Base-by-base conservation (phyloP, 2,888 invertebrate genomes). In the Eilema caniola region DNA sequence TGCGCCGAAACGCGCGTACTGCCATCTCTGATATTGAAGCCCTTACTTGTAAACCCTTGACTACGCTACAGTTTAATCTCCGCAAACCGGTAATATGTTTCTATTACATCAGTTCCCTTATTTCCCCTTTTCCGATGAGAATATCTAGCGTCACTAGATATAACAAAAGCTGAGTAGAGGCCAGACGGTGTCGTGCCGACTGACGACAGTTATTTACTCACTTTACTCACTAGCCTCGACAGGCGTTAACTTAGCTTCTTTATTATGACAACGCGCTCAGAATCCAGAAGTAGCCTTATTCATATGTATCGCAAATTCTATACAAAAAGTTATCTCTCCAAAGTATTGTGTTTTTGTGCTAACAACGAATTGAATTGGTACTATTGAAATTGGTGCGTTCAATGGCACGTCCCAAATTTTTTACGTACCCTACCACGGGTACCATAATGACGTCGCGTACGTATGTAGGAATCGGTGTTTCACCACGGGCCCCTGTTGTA, bases 181-280 rank as follows among this genome's bases (percentile, higher is more conserved):
- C 41, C 4, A 2, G 53, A 20, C n/a, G n/a, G n/a, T n/a, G 53
- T 20, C 53, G 53, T 10, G n/a, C n/a, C n/a, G 53, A n/a, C 53
- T 47, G 53, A 53, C 53, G n/a, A n/a, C 53, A 53, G 53, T n/a
- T 53, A n/a, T 53, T 53, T 53, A 53, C 53, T 53, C 53, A n/a
- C 53, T n/a, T 8, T 53, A n/a, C 41, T 41, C 4, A 8, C 41
- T n/a, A 53, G 20, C 53, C 53, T 20, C 53, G 53, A n/a, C 53
- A 53, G 53, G 53, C 53, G 53, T 53, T 53, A n/a, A 53, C 53
- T 53, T 53, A n/a, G 10, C n/a, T 53, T 53, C n/a, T 53, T n/a
- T 53, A 53, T n/a, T 53, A 53, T n/a, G 53, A n/a, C 53, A 53
- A n/a, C 53, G 53, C n/a, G 7, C 14, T 53, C n/a, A 53, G n/a